Base-by-base conservation (phyloP, 2,113 vertebrate species). In the Chaetops frenatus region DNA sequence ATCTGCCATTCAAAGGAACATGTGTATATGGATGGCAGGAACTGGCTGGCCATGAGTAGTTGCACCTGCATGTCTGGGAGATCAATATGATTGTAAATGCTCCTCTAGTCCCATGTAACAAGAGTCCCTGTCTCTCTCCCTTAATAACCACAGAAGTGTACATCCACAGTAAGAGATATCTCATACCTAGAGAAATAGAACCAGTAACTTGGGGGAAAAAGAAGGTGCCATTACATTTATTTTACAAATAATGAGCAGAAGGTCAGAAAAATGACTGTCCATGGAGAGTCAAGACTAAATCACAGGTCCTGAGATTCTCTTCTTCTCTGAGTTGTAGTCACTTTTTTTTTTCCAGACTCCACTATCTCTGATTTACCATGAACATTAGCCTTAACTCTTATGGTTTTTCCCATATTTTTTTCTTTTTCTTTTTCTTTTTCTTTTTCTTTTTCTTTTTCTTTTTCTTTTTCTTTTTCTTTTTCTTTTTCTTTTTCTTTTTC, bases 21-120 rank as follows among this genome's bases (percentile, higher is more conserved):
- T 88, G 60, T 95, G 94, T 94, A 54, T 93, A 65, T 67, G 72
- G 90, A 96, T 96, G 88, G 94, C 94, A 97, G 94, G 91, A 96
- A 95, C 95, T 87, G 91, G 69, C 82, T 97, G 95, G 91, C 84
- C 93, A 36, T 81, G 84, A 96, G 96, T 88, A 93, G 93, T 90
- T 97, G 95, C 94, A 96, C 92, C 96, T 96, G 93, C 94, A 65
- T 50, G 92, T 96, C 85, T 86, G 82, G 88, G 78, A 93, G 86
- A 96, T 94, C 72, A 84, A 15, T 67, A 33, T 84, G 86, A 90
- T 96, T 94, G 76, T 48, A 96, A 96, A 95, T 88, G 95, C 82
- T 95, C 40, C 54, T 94, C 72, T 79, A 84, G 86, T 54, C 76
- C 69, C 38, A 4, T 74, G 38, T 54, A 91, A 93, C 71, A 61